These are phyloP conservation scores for Itoplectis maculator DNA, from an alignment of 2,888 invertebrate genomes.

Conservation along the genomic window DNA sequence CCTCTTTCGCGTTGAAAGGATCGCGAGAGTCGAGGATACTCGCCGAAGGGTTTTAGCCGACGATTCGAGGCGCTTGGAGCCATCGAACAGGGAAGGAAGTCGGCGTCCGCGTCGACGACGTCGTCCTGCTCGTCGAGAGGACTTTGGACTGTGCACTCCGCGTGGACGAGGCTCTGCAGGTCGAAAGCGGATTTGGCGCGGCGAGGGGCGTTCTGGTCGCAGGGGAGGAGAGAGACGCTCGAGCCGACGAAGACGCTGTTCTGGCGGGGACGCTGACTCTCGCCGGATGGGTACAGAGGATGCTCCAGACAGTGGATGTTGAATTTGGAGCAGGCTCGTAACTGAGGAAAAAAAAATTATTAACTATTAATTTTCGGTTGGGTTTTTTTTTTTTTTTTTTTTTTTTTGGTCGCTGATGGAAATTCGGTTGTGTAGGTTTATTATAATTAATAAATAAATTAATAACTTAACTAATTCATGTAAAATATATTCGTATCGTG, in stretches of 20 bases:
- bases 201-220: conserved; percentile 88
- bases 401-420: no score
- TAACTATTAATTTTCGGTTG: neutral
- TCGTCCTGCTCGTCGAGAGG: conserved; percentile 64
- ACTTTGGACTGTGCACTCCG: conserved; percentile 81
- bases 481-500: no score
- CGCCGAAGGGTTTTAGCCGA: conserved; percentile 65
- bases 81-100: conserved; percentile 50
- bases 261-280: conserved; percentile 87
- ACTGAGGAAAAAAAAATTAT: conserved; percentile 84
- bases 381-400: no score
- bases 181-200: conserved; percentile 94
- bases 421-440: no score
- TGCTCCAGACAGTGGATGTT: conserved; percentile 88
- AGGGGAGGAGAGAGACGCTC: conserved; percentile 88
- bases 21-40: conserved; percentile 67
- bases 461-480: no score
- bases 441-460: no score
- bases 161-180: conserved; percentile 90
- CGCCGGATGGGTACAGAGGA: conserved; percentile 82
- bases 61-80: conserved; percentile 43
- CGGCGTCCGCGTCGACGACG: conserved; percentile 41
- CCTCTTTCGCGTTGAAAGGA: conserved; percentile 75
- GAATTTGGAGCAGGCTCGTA: conserved; percentile 89
- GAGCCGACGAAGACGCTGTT: conserved; percentile 95